phyloP scores from a whole-genome alignment of 2,797 vertebrate species.

The Synanceia verrucosa region DNA sequence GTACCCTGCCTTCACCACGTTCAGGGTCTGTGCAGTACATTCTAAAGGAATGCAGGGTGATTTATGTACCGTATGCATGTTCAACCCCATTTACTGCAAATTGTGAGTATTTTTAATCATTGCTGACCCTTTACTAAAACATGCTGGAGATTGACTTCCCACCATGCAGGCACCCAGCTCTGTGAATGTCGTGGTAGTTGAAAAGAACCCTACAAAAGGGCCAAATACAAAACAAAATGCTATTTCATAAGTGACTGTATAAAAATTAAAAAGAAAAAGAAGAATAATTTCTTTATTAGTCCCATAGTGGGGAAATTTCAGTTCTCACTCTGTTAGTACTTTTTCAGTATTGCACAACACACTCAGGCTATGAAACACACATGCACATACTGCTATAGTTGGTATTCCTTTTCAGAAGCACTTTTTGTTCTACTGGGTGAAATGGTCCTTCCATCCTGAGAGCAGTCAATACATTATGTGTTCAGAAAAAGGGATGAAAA shows the following conservation, averaged over 20 bases:
- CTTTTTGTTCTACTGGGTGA: too few species aligned
- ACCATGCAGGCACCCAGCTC: background rate
- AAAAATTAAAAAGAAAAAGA: background rate
- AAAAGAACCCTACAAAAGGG: background rate
- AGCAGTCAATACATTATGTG: too few species aligned
- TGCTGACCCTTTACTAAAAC: background rate
- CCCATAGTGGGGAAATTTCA: too few species aligned
- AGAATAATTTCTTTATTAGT: too few species aligned
- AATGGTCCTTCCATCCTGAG: too few species aligned
- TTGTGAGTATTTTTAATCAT: background rate
- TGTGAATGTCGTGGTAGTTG: background rate
- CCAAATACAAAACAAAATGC: background rate
- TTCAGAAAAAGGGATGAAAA: too few species aligned
- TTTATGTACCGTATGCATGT: background rate
- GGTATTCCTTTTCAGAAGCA: too few species aligned
- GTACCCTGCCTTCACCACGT: background rate
- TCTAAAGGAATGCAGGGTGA: background rate
- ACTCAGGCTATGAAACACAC: too few species aligned
- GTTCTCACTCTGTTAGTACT: too few species aligned
- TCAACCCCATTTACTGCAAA: background rate
- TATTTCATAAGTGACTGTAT: background rate
- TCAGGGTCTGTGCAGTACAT: background rate
- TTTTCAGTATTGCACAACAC: too few species aligned
- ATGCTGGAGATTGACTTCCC: background rate
- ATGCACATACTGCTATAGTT: too few species aligned